Evolutionary conservation across 2,797 vertebrate species (phyloP), one percentile per base, ranked within the genome.

Genomic region (Crax fasciolata): DNA sequence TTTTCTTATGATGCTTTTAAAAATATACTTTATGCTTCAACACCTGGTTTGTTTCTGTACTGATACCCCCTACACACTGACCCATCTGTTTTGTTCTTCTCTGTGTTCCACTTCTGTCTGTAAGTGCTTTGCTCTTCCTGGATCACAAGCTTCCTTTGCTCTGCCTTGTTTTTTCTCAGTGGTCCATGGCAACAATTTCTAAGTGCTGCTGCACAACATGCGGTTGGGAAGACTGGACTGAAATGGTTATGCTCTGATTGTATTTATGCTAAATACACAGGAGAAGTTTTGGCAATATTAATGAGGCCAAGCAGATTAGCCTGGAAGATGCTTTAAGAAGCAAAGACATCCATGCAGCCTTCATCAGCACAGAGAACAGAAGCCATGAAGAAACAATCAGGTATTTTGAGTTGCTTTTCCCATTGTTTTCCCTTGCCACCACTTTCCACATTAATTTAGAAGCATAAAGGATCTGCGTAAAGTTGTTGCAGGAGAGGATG

Each of bases 341-440:
- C 91, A 93, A 96, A 6, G 98, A 99, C 48, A 91, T 99, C 55
- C 97, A 99, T 1, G 98, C 97, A 46, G 99, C 98, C 7, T 98
- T 99, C 87, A 97, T 99, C 96, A 99, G 99, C 97, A 99, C 98
- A 3, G 99, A 99, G 91, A 99, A 99, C 71, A 75, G 48, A 63
- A 98, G 82, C 43, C 99, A 99, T 4, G 98, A 99, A 94, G 98
- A 98, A 78, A 97, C 93, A 17, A 84, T 99, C 97, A 99, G 99
- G 99, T 99, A 97, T 81, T 94, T 57, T 57, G 19, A 13, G 11
- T 57, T 43, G 13, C 80, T 18, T 78, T 6, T 2, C 41, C 61
- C 30, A 19, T 13, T 54, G 6, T 8, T 6, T 6, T 3, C 3
- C 8, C 14, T 0, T 43, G 51, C 84, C 41, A 17, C 12, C 3